Evolutionary conservation across 2,113 vertebrate genomes (phyloP).

Genomic region (Syngnathoides biaculeatus): DNA sequence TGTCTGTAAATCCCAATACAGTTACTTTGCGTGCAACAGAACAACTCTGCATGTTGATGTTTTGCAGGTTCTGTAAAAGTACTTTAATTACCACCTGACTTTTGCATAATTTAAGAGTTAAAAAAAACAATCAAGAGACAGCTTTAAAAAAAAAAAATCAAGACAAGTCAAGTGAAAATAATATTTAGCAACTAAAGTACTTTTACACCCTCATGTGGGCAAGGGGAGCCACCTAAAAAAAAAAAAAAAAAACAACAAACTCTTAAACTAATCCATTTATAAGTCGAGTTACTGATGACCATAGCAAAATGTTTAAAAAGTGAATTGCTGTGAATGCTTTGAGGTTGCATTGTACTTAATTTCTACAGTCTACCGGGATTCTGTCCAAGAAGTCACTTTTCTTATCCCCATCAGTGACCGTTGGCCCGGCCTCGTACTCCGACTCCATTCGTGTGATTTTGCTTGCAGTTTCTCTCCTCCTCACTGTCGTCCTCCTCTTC

Average conservation of each 20-base stretch:
- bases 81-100: too few species aligned
- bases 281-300: not conserved
- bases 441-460: slow-evolving; percentile 41
- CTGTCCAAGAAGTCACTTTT: slow-evolving; percentile 24
- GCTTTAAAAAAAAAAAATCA: too few species aligned
- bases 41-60: too few species aligned
- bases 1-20: too few species aligned
- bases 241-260: not conserved
- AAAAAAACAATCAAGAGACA: too few species aligned
- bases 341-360: not conserved
- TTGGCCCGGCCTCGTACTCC: slow-evolving; percentile 46
- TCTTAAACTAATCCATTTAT: not conserved
- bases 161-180: too few species aligned
- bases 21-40: too few species aligned
- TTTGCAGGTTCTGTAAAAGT: too few species aligned
- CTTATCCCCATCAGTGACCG: slow-evolving; percentile 40
- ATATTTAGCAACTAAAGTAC: too few species aligned
- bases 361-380: slow-evolving; percentile 4
- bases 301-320: not conserved
- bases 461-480: slow-evolving; percentile 34
- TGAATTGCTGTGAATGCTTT: not conserved
- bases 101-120: too few species aligned
- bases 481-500: slow-evolving; percentile 64
- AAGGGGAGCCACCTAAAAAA: too few species aligned
- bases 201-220: too few species aligned